Conservation (phyloP, 2,797 vertebrate genomes). For the Ibycter americanus region DNA sequence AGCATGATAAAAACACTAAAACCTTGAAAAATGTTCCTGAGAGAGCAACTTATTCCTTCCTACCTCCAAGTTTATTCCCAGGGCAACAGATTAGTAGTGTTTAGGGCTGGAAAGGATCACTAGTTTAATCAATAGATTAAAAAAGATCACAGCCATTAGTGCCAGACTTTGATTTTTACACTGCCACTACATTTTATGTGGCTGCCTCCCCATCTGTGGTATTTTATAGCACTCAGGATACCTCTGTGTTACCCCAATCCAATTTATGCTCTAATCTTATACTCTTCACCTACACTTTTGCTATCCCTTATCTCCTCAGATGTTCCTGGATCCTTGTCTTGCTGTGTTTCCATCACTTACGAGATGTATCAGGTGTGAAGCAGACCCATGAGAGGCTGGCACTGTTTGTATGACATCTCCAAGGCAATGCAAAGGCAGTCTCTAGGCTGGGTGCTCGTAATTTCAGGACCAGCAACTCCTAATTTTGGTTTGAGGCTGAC, state of each 20-base stretch:
- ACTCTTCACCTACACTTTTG: background rate
- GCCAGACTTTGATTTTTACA: constrained; percentile 42
- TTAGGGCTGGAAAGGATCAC: constrained; percentile 35
- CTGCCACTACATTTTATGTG: background rate
- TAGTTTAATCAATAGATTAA: constrained; percentile 48
- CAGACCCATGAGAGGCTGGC: background rate
- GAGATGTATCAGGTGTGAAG: background rate
- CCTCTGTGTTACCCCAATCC: background rate
- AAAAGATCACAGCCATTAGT: constrained; percentile 2
- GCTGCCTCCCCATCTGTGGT: background rate
- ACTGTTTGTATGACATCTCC: background rate
- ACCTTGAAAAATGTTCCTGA: background rate
- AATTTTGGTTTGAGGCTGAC: background rate
- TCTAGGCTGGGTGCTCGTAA: background rate
- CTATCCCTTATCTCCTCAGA: background rate
- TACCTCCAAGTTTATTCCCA: constrained; percentile 22
- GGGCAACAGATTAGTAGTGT: constrained; percentile 18
- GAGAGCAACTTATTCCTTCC: background rate
- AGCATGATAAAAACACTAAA: background rate
- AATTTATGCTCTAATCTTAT: background rate
- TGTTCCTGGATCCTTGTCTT: background rate
- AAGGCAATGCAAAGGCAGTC: background rate
- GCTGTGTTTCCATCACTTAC: background rate
- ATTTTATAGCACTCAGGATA: background rate
- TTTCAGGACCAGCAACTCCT: background rate